Conservation (phyloP, 2,113 vertebrate genomes). For the Lagopus muta region DNA sequence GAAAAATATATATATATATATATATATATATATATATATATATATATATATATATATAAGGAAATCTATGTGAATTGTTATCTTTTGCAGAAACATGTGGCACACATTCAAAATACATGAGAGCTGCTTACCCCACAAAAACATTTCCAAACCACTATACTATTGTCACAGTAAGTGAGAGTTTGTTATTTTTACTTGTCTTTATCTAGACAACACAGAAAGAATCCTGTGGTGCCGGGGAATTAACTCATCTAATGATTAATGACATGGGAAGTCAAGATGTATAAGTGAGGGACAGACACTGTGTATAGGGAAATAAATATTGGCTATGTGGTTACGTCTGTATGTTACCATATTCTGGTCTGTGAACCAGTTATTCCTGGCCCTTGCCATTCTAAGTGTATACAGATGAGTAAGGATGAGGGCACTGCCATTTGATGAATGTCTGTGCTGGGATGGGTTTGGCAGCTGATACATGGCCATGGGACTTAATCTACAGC, state of each 20-base stretch:
- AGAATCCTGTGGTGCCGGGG: background rate
- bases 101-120: constrained; percentile 86
- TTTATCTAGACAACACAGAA: background rate
- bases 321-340: background rate
- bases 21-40: fast-evolving
- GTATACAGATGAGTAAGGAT: fast-evolving
- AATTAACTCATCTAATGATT: background rate
- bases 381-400: background rate
- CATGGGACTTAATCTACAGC: background rate
- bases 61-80: constrained; percentile 1
- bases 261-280: background rate
- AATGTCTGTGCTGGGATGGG: background rate
- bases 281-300: background rate
- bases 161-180: constrained; percentile 91
- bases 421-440: background rate
- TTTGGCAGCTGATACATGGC: background rate
- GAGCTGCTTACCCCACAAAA: constrained; percentile 93
- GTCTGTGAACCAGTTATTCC: background rate
- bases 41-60: background rate
- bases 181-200: background rate
- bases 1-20: background rate
- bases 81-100: constrained; percentile 87
- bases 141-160: constrained; percentile 98
- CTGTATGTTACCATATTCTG: background rate
- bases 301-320: background rate